These are phyloP conservation scores for Heterohyrax brucei DNA, from an alignment of 2,797 vertebrate species.

Conservation along the genomic window DNA sequence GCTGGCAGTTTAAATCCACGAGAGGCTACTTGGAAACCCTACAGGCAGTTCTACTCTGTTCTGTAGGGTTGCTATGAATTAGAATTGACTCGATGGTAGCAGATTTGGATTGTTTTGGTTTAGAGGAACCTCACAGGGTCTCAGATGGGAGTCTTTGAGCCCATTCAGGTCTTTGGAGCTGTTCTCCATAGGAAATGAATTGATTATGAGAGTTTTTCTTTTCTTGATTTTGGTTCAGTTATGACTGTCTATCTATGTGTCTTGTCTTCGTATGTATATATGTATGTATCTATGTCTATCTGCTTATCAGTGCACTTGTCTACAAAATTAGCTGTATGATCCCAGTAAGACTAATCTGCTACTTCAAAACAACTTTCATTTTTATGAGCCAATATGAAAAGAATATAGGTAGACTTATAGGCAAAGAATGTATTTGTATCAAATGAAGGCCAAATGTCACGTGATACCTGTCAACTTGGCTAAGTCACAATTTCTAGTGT, in stretches of 20 bases:
- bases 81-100: no score
- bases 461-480: background rate
- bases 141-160: background rate
- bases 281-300: no score
- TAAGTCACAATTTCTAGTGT: no score
- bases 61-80: no score
- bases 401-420: background rate
- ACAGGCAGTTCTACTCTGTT: no score
- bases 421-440: constrained; percentile 3
- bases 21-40: no score
- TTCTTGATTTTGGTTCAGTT: constrained; percentile 11
- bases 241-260: background rate
- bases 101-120: no score
- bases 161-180: background rate
- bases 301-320: background rate
- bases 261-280: no score
- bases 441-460: constrained; percentile 17
- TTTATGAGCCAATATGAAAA: background rate
- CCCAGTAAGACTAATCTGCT: background rate
- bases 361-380: constrained; percentile 39
- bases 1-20: no score
- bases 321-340: background rate
- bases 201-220: background rate
- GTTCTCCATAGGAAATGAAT: background rate
- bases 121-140: background rate